Base-by-base conservation (phyloP, 2,888 invertebrate species). In the Colletes collaris region DNA sequence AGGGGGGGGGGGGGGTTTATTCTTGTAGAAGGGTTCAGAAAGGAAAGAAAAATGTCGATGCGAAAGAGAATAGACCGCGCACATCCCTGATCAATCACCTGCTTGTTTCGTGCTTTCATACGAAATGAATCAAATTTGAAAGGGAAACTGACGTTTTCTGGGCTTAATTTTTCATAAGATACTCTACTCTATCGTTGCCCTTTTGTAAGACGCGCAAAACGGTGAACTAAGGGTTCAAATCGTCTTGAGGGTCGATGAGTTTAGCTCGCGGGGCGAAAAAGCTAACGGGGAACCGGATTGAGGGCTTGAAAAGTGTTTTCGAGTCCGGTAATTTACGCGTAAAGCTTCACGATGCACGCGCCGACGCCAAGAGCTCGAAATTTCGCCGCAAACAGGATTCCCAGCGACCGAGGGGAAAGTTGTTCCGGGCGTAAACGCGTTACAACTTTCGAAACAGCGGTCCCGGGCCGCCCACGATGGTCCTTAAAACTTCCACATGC, bases 21-120 rank as follows among this genome's bases (percentile, higher is more conserved):
- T 75, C 50, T 56, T 27, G 52, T 66, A 40, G 19, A 76, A 50
- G 69, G 76, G 76, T 63, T 76, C 4, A 77, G 52, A 68, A 77
- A 58, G 77, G 63, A 68, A 76, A 46, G 63, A 53, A 64, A 71
- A 27, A n/a, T 35, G n/a, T 58, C 46, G 46, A 49, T 50, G 76
- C 7, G 76, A 58, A 63, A 16, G 40, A 53, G 63, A 49, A 63
- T 37, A 19, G 4, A 52, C 37, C 49, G 68, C 16, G 19, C 44
- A 19, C 49, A 35, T 11, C 16, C 50, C 49, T 35, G 16, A 35
- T 1, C 3, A 11, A 10, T 11, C 2, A 16, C 56, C 49, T 37
- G 67, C 56, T 69, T 53, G 13, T 52, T 19, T 49, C n/a, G 19
- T 19, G 35, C 53, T 44, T 56, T 52, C 11, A 46, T 67, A 63